Evolutionary conservation across 1,140 invertebrate genomes (phyloP), one percentile per base, ranked within the genome.

Genomic region (Nylanderia fulva): DNA sequence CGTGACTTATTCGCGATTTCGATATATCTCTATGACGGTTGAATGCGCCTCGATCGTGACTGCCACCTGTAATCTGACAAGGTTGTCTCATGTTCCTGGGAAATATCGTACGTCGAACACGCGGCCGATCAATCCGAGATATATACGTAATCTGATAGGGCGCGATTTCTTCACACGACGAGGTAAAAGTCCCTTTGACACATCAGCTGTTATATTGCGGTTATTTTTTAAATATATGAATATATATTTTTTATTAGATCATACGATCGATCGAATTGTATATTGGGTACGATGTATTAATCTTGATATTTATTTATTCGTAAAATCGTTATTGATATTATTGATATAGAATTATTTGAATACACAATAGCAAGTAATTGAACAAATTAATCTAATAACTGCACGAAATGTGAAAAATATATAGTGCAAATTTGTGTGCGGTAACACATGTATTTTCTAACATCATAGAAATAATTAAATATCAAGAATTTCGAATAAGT

Each of bases 71-170:
- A 82, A 82, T 82, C 52, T 58, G 77, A 82, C 77, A 24, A 82
- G 33, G 77, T 72, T 72, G 77, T 82, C 77, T 82, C 66, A 54
- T 72, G 24, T 82, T 82, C 52, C 52, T 15, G 77, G 39, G 77
- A 82, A 82, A 82, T 82, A 82, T 36, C 56, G 68, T n/a, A 27
- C 39, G n/a, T n/a, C 52, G 52, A 58, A 56, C 77, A 72, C 66
- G 77, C 77, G 52, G 77, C 8, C 77, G 66, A 82, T 82, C 77
- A 82, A 82, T 82, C 69, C n/a, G 9, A 54, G 64, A 71, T 66
- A n/a, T n/a, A n/a, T n/a, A 79, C 42, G 77, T 82, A 82, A 82
- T 82, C 66, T 72, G 69, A 82, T 52, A 72, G 52, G 48, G 24
- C 33, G 9, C 39, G 36, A 82, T 82, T 71, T 58, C 66, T 82